These are phyloP conservation scores for Sminthopsis crassicaudata DNA, from an alignment of 2,113 vertebrate species.

Conservation along the genomic window DNA sequence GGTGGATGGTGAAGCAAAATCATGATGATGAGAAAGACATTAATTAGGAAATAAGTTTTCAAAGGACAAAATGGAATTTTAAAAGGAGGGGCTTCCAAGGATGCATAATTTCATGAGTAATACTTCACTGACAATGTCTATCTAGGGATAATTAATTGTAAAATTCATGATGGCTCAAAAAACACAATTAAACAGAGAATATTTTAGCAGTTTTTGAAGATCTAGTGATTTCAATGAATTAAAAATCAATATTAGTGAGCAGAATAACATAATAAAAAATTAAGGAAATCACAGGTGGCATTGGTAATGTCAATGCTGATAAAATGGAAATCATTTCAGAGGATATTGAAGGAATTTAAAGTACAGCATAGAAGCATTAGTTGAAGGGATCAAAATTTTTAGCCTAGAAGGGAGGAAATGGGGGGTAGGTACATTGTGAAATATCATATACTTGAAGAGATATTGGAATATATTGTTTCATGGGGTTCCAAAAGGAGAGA, in stretches of 20 bases:
- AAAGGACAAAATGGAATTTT: neutral
- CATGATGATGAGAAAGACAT: neutral
- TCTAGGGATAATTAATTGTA: neutral
- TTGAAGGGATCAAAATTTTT: neutral
- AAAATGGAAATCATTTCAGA: neutral
- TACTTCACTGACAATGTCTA: neutral
- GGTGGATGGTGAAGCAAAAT: neutral
- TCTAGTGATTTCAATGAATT: neutral
- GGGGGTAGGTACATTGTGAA: neutral
- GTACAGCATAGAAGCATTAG: neutral
- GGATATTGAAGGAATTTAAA: neutral
- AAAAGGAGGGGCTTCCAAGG: neutral
- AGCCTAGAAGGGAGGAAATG: neutral
- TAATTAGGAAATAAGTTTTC: neutral
- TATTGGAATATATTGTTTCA: neutral
- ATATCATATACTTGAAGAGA: neutral
- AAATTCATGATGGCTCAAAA: neutral
- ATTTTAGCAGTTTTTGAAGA: neutral
- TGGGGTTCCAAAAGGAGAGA: neutral
- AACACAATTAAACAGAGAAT: neutral
- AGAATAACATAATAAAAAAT: neutral
- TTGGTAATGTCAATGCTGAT: neutral
- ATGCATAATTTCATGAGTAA: neutral
- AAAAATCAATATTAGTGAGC: neutral
- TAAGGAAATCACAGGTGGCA: neutral